Conservation (phyloP, 2,888 invertebrate genomes). For the Pheosia tremula region DNA sequence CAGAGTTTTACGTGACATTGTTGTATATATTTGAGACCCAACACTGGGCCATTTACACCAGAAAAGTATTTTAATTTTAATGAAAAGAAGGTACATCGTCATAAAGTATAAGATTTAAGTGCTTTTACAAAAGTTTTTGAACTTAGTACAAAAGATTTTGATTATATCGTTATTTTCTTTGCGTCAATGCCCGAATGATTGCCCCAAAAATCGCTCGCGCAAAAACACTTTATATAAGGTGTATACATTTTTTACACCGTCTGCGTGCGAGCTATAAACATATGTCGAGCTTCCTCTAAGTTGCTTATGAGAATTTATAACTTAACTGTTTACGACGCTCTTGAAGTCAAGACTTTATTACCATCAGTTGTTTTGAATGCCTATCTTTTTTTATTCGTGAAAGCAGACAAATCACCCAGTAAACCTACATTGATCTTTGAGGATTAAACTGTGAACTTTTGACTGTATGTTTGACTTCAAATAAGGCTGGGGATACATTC, state of each 20-base stretch:
- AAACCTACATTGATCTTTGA: not conserved
- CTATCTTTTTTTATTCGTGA: not conserved
- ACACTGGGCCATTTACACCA: too few species aligned
- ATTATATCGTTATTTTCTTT: conserved; percentile 3
- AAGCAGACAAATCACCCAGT: not conserved
- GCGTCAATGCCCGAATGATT: conserved; percentile 11
- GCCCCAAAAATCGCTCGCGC: conserved; percentile 18
- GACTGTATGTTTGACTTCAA: too few species aligned
- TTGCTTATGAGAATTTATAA: conserved; percentile 41
- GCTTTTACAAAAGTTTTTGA: too few species aligned
- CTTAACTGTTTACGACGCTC: conserved; percentile 22
- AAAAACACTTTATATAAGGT: conserved; percentile 20
- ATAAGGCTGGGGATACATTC: too few species aligned
- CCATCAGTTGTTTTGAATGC: conserved; percentile 6
- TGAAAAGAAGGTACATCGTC: too few species aligned
- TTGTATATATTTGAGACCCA: too few species aligned
- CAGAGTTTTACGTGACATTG: too few species aligned
- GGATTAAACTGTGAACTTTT: too few species aligned
- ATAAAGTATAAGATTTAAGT: too few species aligned
- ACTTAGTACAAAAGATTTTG: too few species aligned
- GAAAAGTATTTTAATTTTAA: too few species aligned
- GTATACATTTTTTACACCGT: conserved; percentile 35
- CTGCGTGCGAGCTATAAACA: conserved; percentile 31
- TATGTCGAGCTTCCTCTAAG: conserved; percentile 27
- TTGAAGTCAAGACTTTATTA: conserved; percentile 22